Evolutionary conservation across 2,888 invertebrate genomes (phyloP), one percentile per base, ranked within the genome.

Genomic region (Spodoptera exigua): DNA sequence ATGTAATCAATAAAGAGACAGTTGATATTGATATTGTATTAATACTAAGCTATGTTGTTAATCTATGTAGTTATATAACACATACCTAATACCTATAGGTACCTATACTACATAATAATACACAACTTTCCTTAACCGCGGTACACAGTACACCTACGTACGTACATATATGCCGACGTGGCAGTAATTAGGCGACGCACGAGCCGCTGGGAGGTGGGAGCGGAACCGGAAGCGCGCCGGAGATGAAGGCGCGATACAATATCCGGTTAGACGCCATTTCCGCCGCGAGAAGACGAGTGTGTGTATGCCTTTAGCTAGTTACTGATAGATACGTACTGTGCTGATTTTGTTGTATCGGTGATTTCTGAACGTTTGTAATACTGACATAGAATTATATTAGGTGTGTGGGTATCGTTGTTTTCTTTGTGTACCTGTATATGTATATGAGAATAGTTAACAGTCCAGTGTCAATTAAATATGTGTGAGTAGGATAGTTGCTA

Each of bases 231-330:
- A 91, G 91, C 88, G 73, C 83, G 88, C 94, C 94, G 94, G 94
- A 94, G 94, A 94, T 94, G 94, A 94, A 94, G 93, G 91, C 93
- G 91, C 94, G 94, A 94, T 94, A 94, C 93, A 94, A 94, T 94
- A 94, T 94, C 94, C 94, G 93, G 94, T 92, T 91, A 89, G 91
- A 90, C 91, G 92, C 93, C 90, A 92, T 93, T 92, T 93, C 94
- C 93, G 92, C 90, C 91, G 89, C 89, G 91, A 89, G 90, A 90
- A 87, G 89, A 83, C 84, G 84, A 84, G 83, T 89, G 88, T 91
- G 90, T 87, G 87, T 80, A 82, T 76, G 82, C 84, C 87, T 86
- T 82, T 83, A 73, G 65, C 64, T 61, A 57, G 74, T 78, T 64
- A 59, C 73, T 58, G 70, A 77, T 73, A 78, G 81, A 81, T 80